Evolutionary conservation across 2,797 vertebrate genomes (phyloP).

Genomic region (Macropus fuliginosus): DNA sequence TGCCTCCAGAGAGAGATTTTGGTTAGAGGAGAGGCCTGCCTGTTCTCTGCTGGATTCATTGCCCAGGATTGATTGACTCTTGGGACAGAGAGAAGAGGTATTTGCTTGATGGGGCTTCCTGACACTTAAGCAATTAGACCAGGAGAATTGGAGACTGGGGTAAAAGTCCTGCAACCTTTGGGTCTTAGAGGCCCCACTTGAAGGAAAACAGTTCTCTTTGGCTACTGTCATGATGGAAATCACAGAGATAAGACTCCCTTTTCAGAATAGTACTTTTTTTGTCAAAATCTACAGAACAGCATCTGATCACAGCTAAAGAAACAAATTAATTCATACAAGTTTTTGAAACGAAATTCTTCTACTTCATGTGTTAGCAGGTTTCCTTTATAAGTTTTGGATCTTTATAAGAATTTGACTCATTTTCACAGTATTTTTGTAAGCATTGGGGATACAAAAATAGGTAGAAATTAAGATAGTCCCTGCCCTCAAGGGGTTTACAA

Average conservation of each 20-base stretch:
- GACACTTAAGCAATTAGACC: slow-evolving; percentile 13
- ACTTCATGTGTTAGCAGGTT: slow-evolving; percentile 62
- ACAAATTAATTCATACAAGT: slow-evolving; percentile 59
- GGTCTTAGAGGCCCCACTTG: background rate
- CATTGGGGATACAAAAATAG: background rate
- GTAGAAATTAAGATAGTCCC: background rate
- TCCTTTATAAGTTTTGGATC: slow-evolving; percentile 60
- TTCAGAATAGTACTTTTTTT: slow-evolving; percentile 64
- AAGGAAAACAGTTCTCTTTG: slow-evolving; percentile 35
- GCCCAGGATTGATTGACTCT: background rate
- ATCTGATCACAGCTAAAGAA: slow-evolving; percentile 42
- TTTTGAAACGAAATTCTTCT: slow-evolving; percentile 47
- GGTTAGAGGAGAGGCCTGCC: background rate
- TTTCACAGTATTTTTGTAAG: slow-evolving; percentile 54
- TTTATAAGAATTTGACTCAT: slow-evolving; percentile 37
- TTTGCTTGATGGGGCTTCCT: slow-evolving; percentile 4
- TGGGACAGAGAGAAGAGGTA: slow-evolving; percentile 4
- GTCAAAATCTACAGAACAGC: slow-evolving; percentile 49
- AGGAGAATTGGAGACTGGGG: background rate
- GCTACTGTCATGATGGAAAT: slow-evolving; percentile 61
- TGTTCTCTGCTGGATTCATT: slow-evolving; percentile 4
- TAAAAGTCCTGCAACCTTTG: background rate
- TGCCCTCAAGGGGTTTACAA: background rate
- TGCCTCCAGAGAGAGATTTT: slow-evolving; percentile 1
- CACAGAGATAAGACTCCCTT: slow-evolving; percentile 50